Evolutionary conservation across 2,888 invertebrate genomes (phyloP).

Genomic region (Hoplodrina ambigua): DNA sequence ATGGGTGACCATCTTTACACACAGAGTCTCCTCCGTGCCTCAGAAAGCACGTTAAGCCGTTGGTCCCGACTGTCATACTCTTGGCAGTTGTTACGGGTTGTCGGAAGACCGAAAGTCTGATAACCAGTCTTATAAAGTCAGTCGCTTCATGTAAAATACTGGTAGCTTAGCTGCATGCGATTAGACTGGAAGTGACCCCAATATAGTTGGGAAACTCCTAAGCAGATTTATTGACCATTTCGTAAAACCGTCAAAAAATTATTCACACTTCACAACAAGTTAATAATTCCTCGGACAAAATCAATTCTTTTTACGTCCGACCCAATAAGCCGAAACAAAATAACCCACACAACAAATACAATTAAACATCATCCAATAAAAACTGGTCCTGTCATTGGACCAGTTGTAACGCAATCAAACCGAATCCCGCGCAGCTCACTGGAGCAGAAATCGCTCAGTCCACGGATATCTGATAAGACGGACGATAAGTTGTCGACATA

Average conservation of each 20-base stretch:
- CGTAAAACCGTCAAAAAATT: neutral
- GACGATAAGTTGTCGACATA: slow-evolving; percentile 77
- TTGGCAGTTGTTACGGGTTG: too few species aligned
- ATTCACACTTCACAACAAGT: neutral
- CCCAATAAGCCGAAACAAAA: slow-evolving; percentile 44
- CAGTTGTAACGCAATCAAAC: slow-evolving; percentile 75
- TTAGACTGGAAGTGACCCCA: too few species aligned
- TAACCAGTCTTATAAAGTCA: too few species aligned
- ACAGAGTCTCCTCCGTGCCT: too few species aligned
- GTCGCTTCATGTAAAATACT: too few species aligned
- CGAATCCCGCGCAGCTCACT: slow-evolving; percentile 72
- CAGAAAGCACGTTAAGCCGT: too few species aligned
- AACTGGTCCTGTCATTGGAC: slow-evolving; percentile 43
- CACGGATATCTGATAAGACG: slow-evolving; percentile 74
- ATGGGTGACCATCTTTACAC: too few species aligned
- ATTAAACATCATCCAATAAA: slow-evolving; percentile 55
- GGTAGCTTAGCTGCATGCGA: too few species aligned
- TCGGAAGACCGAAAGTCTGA: too few species aligned
- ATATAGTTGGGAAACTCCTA: too few species aligned
- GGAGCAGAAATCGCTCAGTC: slow-evolving; percentile 73
- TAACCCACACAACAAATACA: slow-evolving; percentile 50
- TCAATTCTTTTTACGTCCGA: slow-evolving; percentile 20
- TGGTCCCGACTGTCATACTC: too few species aligned
- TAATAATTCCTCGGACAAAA: neutral
- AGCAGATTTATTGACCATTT: neutral